A percentile compares a stretch with the other conserved stretches of the same genome.
Conservation (phyloP, 2,888 invertebrate species). For the Hirtodrosophila alboralis region DNA sequence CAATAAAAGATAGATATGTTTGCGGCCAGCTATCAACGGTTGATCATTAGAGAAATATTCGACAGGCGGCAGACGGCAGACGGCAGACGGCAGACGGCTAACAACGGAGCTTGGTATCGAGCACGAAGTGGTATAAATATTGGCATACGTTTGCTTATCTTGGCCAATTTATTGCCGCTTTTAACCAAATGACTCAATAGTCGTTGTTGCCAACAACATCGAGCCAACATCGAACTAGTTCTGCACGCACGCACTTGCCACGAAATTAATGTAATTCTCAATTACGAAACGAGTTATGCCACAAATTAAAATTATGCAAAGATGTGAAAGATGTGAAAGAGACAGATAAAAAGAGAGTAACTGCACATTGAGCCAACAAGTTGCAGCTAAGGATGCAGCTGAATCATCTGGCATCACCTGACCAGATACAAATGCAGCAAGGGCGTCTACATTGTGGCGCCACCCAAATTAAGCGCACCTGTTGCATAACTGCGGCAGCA, state of each 20-base stretch:
- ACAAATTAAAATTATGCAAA: conserved; percentile 75
- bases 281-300: conserved; percentile 81
- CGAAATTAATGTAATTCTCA: conserved; percentile 78
- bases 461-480: conserved; percentile 68
- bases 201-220: conserved; percentile 1
- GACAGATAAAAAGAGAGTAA: conserved; percentile 24
- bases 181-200: conserved; percentile 75
- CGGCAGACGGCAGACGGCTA: conserved; percentile 33
- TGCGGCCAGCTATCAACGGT: conserved; percentile 65
- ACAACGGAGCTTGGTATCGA: conserved; percentile 15
- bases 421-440: conserved; percentile 23
- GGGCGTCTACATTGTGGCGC: conserved; percentile 67
- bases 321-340: conserved; percentile 8
- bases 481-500: conserved; percentile 17
- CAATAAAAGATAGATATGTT: conserved; percentile 78
- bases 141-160: conserved; percentile 65
- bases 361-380: conserved; percentile 39
- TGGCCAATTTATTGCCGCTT: conserved; percentile 70
- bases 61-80: conserved; percentile 47
- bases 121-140: conserved; percentile 54
- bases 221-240: conserved; percentile 59
- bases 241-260: conserved; percentile 74
- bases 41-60: conserved; percentile 67
- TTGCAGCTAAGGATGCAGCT: neutral
- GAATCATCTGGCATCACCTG: conserved; percentile 1